A percentile compares a stretch with the other conserved stretches of the same genome.
phyloP scores from a whole-genome alignment of 2,888 invertebrate species.

The Sinotaia quadrata region DNA sequence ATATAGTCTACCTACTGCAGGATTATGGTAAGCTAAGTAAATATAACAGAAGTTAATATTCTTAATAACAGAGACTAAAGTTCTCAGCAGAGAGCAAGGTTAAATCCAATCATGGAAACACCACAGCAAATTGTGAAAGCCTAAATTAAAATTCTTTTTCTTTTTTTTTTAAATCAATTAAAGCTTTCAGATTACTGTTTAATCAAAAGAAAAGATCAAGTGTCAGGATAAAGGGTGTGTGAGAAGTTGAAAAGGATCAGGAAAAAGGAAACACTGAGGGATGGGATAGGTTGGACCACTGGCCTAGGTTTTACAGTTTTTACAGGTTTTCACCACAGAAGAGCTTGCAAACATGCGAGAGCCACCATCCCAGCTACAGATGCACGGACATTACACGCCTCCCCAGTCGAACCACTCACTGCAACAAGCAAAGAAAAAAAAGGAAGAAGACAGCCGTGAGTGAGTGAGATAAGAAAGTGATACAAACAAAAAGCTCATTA shows the following conservation, averaged over 20 bases:
- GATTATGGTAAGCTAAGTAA: no score
- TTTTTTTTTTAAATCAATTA: no score
- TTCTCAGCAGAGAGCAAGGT: no score
- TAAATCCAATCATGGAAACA: no score
- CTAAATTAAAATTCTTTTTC: no score
- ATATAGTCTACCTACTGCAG: no score
- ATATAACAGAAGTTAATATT: no score
- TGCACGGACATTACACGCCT: constrained; percentile 15
- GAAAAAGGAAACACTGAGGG: background rate
- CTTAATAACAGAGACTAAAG: no score
- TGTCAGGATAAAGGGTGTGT: background rate
- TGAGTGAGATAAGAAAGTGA: constrained; percentile 10
- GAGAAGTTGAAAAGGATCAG: background rate
- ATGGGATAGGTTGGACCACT: background rate
- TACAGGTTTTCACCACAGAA: constrained; percentile 20
- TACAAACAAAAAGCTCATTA: no score
- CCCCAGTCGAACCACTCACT: constrained; percentile 13
- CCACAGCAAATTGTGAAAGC: no score
- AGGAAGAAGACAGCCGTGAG: background rate
- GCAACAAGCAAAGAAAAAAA: constrained; percentile 27
- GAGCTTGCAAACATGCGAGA: constrained; percentile 16
- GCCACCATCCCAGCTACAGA: constrained; percentile 23
- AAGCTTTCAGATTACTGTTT: no score
- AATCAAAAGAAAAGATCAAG: no score
- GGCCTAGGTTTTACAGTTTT: constrained; percentile 5